These are phyloP conservation scores for Priocnemis perturbator DNA, from an alignment of 2,888 invertebrate species.

Conservation along the genomic window DNA sequence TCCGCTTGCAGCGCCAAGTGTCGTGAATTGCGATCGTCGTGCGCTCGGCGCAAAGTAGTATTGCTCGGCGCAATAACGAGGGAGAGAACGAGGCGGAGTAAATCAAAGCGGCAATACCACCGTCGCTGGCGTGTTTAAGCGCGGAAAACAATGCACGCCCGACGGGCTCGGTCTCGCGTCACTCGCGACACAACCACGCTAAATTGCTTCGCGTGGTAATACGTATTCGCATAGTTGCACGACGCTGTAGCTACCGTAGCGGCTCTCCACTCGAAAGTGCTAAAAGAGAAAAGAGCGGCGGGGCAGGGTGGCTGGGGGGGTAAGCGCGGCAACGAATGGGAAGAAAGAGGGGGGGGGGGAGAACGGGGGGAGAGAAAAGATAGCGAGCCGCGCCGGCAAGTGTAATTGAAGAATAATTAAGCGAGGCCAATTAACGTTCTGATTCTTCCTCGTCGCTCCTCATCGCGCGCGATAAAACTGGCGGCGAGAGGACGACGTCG, in stretches of 20 bases:
- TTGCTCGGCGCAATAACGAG: too few relatives aligned
- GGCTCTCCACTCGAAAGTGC: background rate
- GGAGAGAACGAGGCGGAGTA: background rate
- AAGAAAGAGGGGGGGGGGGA: background rate
- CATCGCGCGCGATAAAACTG: conserved; percentile 16
- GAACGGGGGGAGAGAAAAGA: conserved; percentile 19
- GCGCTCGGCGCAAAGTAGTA: too few relatives aligned
- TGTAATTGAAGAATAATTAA: conserved; percentile 54
- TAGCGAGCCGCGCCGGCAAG: conserved; percentile 20
- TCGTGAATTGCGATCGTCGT: too few relatives aligned
- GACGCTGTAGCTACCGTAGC: background rate
- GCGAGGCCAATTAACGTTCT: conserved; percentile 56
- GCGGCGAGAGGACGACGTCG: background rate
- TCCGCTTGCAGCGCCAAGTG: too few relatives aligned
- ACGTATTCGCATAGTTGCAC: conserved; percentile 2
- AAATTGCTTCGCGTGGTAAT: conserved; percentile 2
- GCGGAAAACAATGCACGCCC: conserved; percentile 4
- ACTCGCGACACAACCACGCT: background rate
- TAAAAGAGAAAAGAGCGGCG: background rate
- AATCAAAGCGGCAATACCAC: background rate
- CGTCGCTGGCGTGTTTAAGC: background rate
- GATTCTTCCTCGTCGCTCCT: conserved; percentile 21
- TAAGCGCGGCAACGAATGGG: background rate
- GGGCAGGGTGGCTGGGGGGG: too few relatives aligned
- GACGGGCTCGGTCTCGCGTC: background rate